Percentiles rank a stretch among this genome's conserved stretches.
phyloP scores from a whole-genome alignment of 2,797 vertebrate genomes.

The Mastacembelus armatus region DNA sequence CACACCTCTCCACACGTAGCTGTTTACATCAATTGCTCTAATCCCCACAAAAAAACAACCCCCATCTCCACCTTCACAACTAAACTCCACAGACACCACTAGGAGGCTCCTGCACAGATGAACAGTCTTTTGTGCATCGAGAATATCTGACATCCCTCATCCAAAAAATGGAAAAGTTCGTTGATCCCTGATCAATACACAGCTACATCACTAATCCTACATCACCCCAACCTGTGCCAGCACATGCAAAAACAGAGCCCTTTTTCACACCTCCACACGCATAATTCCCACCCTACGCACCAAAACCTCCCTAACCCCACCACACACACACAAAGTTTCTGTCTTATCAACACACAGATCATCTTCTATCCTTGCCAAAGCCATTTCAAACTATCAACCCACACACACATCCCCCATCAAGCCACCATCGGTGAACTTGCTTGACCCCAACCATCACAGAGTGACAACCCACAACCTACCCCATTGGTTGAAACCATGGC shows the following conservation, averaged over 20 bases:
- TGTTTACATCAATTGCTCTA: constrained; percentile 38
- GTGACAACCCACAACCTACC: constrained; percentile 35
- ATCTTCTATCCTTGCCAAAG: constrained; percentile 30
- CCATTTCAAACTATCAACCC: constrained; percentile 28
- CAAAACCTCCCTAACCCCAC: background rate
- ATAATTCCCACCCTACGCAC: background rate
- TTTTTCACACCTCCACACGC: background rate
- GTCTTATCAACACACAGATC: constrained; percentile 56
- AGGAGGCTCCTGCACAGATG: constrained; percentile 51
- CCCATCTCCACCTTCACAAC: constrained; percentile 10
- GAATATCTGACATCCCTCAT: constrained; percentile 63
- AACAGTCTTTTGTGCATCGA: constrained; percentile 63
- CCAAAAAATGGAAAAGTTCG: constrained; percentile 23
- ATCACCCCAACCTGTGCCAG: background rate
- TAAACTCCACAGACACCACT: constrained; percentile 37
- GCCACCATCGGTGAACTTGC: constrained; percentile 55
- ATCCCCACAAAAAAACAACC: constrained; percentile 40
- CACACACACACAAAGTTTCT: constrained; percentile 2
- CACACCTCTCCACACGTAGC: constrained; percentile 13
- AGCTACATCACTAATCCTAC: constrained; percentile 1
- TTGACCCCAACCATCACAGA: constrained; percentile 51
- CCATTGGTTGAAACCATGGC: constrained; percentile 70
- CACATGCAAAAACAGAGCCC: constrained; percentile 13
- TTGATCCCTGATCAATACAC: constrained; percentile 54
- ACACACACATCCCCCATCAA: constrained; percentile 51